phyloP scores from a whole-genome alignment of 2,888 invertebrate genomes.

The Synergus japonicus region DNA sequence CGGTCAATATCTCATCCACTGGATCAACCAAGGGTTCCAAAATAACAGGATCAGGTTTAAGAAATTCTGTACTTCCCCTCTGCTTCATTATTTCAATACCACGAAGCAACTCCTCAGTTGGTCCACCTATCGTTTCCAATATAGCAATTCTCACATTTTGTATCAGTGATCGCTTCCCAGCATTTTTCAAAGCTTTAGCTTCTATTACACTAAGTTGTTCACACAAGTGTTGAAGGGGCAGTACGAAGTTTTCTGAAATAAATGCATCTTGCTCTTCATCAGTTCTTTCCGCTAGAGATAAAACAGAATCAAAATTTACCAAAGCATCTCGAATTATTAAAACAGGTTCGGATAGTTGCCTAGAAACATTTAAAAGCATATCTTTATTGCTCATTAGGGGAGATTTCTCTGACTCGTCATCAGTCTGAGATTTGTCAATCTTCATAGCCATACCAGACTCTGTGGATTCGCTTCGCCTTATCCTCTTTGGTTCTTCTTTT shows the following conservation, averaged over 20 bases:
- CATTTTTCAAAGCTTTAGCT: constrained; percentile 66
- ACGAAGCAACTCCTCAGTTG: constrained; percentile 72
- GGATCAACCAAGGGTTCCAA: constrained; percentile 77
- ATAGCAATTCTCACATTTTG: constrained; percentile 69
- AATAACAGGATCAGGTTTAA: constrained; percentile 67
- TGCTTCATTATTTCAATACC: constrained; percentile 70
- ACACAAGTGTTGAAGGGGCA: constrained; percentile 69
- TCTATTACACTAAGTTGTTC: constrained; percentile 69
- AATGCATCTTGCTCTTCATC: constrained; percentile 59
- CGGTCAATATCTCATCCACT: constrained; percentile 75
- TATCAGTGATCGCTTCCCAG: constrained; percentile 65
- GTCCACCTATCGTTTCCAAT: constrained; percentile 71
- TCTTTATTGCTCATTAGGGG: constrained; percentile 63
- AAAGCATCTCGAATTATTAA: constrained; percentile 64
- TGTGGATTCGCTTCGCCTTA: constrained; percentile 25
- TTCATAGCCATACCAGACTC: constrained; percentile 40
- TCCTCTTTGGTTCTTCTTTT: constrained; percentile 22
- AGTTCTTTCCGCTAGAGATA: constrained; percentile 49
- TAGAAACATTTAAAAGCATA: constrained; percentile 61
- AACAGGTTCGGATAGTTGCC: constrained; percentile 64
- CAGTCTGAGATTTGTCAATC: constrained; percentile 44
- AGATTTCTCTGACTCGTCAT: constrained; percentile 60
- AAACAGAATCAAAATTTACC: constrained; percentile 58
- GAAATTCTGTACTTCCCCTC: constrained; percentile 57
- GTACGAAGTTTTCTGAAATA: constrained; percentile 64